Percentiles rank a stretch among this genome's conserved stretches.
These are phyloP conservation scores for Erpornis zantholeuca DNA, from an alignment of 2,113 vertebrate genomes.

Conservation along the genomic window DNA sequence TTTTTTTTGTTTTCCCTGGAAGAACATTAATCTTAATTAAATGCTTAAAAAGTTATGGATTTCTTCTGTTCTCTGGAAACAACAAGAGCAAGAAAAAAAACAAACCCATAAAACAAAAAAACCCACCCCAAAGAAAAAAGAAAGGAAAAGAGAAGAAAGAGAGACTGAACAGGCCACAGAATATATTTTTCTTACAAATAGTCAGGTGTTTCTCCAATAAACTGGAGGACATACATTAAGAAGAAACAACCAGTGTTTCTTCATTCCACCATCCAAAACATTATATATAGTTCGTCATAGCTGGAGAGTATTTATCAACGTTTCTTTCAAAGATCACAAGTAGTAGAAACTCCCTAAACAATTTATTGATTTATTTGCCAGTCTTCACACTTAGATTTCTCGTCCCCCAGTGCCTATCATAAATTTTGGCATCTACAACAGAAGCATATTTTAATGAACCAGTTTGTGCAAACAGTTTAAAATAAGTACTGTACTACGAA, in stretches of 20 bases:
- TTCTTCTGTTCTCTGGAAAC: neutral
- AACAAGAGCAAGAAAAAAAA: neutral
- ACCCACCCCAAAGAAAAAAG: no score
- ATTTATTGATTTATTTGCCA: neutral
- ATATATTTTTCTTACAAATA: neutral
- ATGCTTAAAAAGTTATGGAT: neutral
- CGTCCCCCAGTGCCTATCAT: neutral
- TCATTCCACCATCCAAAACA: neutral
- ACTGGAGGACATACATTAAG: rapidly evolving
- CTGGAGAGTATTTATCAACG: neutral
- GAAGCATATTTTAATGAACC: neutral
- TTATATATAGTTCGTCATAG: neutral
- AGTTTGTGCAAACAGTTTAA: neutral
- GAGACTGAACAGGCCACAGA: neutral
- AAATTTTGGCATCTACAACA: neutral
- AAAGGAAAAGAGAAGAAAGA: neutral
- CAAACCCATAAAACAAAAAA: no score
- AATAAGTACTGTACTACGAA: neutral
- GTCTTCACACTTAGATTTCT: neutral
- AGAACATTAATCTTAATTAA: neutral
- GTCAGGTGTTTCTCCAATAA: neutral
- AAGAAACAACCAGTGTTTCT: neutral
- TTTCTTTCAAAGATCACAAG: neutral
- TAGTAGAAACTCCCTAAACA: neutral
- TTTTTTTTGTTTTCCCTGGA: neutral